Conservation (phyloP, 2,113 vertebrate genomes). For the Tragelaphus scriptus region DNA sequence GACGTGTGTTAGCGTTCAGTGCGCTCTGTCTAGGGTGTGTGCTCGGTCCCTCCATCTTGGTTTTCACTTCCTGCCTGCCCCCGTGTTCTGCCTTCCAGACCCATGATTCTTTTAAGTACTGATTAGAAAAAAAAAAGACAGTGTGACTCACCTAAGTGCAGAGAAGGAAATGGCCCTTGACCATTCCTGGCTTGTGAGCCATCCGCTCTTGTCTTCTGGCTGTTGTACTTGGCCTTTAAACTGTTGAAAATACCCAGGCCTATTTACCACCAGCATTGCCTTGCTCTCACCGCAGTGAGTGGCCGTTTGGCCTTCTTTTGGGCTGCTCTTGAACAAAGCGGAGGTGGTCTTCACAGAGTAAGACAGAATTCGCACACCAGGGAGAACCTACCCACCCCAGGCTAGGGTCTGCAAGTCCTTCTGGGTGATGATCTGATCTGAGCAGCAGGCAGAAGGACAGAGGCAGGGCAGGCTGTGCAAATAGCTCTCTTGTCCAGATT, state of each 20-base stretch:
- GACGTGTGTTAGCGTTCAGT: background rate
- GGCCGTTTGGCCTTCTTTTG: background rate
- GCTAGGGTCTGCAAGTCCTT: background rate
- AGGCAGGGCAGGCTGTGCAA: background rate
- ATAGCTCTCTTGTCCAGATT: background rate
- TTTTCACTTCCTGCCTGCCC: background rate
- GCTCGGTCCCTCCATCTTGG: background rate
- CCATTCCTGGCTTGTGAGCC: background rate
- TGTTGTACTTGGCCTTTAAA: background rate
- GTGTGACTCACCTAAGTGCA: background rate
- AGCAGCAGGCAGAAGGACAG: background rate
- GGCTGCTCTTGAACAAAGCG: background rate
- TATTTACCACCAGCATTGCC: background rate
- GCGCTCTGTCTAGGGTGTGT: background rate
- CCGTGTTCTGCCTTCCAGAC: background rate
- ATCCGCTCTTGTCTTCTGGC: background rate
- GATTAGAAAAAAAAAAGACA: background rate
- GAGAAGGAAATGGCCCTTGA: conserved; percentile 32
- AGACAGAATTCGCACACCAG: background rate
- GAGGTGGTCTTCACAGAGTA: background rate
- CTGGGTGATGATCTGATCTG: background rate
- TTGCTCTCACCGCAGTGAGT: background rate
- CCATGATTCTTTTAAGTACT: background rate
- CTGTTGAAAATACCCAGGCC: background rate
- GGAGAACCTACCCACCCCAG: background rate